Conservation (phyloP, 2,113 vertebrate species). For the Trichechus manatus region DNA sequence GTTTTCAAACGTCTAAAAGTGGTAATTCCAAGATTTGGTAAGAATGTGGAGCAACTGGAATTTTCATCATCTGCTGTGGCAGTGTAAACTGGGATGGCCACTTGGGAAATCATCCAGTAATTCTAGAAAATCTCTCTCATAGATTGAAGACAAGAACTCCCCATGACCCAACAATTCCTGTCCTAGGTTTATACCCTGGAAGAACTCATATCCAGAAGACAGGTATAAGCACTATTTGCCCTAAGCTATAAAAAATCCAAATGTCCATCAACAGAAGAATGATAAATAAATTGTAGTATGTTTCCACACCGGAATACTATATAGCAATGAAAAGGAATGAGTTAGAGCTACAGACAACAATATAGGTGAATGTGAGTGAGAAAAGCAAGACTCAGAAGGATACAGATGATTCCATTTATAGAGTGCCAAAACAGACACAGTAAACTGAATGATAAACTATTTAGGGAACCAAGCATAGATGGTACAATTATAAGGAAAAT, state of each 20-base stretch:
- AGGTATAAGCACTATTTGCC: neutral
- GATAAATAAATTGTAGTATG: too few species aligned
- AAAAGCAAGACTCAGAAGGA: neutral
- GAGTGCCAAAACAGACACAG: neutral
- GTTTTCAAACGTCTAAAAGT: neutral
- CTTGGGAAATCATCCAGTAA: neutral
- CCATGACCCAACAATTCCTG: neutral
- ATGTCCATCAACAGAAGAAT: too few species aligned
- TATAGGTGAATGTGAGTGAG: neutral
- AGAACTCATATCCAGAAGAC: neutral
- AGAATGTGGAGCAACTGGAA: too few species aligned
- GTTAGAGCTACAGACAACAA: rapidly evolving
- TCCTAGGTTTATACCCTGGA: neutral
- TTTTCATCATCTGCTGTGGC: neutral
- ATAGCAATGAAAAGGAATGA: rapidly evolving
- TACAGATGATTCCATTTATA: neutral
- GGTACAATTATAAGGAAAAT: neutral
- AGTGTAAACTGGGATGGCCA: neutral
- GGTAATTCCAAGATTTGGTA: too few species aligned
- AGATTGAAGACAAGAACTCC: neutral
- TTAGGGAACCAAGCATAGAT: neutral
- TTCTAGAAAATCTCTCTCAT: neutral
- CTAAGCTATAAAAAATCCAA: too few species aligned
- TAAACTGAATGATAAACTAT: too few species aligned
- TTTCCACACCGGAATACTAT: too few species aligned